Evolutionary conservation across 2,888 invertebrate genomes (phyloP).

Genomic region (Stenurella melanura): DNA sequence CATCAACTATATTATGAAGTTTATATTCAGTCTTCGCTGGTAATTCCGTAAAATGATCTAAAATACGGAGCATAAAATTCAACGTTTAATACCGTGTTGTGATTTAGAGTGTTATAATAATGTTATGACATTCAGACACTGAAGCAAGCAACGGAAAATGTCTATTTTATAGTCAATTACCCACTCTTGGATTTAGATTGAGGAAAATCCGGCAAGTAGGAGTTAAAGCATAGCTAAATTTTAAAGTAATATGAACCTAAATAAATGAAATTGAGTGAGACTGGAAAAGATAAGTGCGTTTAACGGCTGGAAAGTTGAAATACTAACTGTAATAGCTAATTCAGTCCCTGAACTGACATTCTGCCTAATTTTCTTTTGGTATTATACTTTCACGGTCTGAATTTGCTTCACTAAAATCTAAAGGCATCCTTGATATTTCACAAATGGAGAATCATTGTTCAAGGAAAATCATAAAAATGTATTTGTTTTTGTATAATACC

Average conservation of each 20-base stretch:
- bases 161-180: slow-evolving; percentile 38
- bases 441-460: not conserved
- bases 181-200: slow-evolving; percentile 15
- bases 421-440: not conserved
- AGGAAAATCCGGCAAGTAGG: not conserved
- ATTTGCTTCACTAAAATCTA: not conserved
- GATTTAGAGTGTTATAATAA: slow-evolving; percentile 9
- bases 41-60: not conserved
- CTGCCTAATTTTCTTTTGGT: slow-evolving; percentile 17
- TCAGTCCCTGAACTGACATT: slow-evolving; percentile 4
- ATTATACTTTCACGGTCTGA: not conserved
- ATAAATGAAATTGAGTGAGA: slow-evolving; percentile 33
- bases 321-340: slow-evolving; percentile 25
- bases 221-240: slow-evolving; percentile 24
- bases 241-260: slow-evolving; percentile 7
- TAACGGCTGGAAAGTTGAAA: slow-evolving; percentile 18
- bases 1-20: not conserved
- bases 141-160: slow-evolving; percentile 24
- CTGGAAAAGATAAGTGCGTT: slow-evolving; percentile 22
- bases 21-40: not conserved
- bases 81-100: not conserved
- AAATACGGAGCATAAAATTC: not conserved
- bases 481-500: not conserved
- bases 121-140: slow-evolving; percentile 10
- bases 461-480: not conserved